These are phyloP conservation scores for Drosophila subquinaria DNA, from an alignment of 2,888 invertebrate genomes.

Conservation along the genomic window DNA sequence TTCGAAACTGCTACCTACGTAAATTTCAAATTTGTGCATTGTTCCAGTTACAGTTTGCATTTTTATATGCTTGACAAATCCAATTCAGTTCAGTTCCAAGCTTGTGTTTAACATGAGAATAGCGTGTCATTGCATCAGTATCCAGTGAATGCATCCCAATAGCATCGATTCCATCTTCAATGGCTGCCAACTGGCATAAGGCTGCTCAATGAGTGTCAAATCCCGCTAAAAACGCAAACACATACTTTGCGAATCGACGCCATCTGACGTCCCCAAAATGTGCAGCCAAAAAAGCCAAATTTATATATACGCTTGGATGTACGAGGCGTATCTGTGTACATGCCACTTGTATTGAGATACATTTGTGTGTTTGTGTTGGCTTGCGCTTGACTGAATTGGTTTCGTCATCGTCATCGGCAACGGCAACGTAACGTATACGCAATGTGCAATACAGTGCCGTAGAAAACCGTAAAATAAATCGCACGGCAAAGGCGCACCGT, in stretches of 20 bases:
- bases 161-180: constrained; percentile 39
- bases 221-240: constrained; percentile 35
- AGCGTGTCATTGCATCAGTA: constrained; percentile 47
- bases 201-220: constrained; percentile 64
- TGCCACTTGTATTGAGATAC: constrained; percentile 43
- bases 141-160: constrained; percentile 41
- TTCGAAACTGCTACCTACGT: no score
- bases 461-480: constrained; percentile 70
- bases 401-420: constrained; percentile 28
- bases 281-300: constrained; percentile 50
- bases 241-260: constrained; percentile 4
- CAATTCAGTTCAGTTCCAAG: constrained; percentile 40
- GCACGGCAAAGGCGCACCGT: constrained; percentile 61
- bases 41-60: constrained; percentile 29
- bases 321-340: constrained; percentile 17
- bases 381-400: constrained; percentile 64
- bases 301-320: constrained; percentile 18
- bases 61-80: constrained; percentile 55
- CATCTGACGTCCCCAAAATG: constrained; percentile 40
- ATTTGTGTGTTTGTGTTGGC: constrained; percentile 47
- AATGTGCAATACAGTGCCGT: constrained; percentile 56
- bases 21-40: constrained; percentile 37
- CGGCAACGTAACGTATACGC: constrained; percentile 71
- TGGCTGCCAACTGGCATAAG: constrained; percentile 57
- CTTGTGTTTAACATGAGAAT: constrained; percentile 50